These are phyloP conservation scores for Gouania willdenowi DNA, from an alignment of 2,797 vertebrate genomes.

Conservation along the genomic window DNA sequence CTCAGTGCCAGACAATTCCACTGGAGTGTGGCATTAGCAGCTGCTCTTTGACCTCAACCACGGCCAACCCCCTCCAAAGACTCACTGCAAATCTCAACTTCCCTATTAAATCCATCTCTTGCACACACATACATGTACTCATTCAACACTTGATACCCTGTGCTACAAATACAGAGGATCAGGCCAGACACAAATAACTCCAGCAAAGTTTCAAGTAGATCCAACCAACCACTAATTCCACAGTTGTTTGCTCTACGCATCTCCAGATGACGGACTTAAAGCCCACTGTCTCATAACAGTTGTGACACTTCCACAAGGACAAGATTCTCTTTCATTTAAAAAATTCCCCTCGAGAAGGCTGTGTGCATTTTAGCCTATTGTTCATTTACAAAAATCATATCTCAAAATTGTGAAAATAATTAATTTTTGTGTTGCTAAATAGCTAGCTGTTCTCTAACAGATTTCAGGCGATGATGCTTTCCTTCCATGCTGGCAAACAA, in stretches of 20 bases:
- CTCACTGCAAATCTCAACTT: constrained; percentile 53
- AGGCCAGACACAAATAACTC: constrained; percentile 62
- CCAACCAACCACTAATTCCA: constrained; percentile 32
- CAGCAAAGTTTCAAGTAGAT: constrained; percentile 48
- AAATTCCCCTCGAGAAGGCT: constrained; percentile 24
- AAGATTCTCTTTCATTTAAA: constrained; percentile 26
- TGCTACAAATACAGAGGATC: constrained; percentile 58
- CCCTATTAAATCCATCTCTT: constrained; percentile 49
- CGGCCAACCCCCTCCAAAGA: constrained; percentile 36
- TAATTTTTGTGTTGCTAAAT: too few relatives aligned
- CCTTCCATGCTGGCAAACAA: too few relatives aligned
- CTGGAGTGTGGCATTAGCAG: constrained; percentile 57
- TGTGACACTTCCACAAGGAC: constrained; percentile 17
- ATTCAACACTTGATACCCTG: constrained; percentile 56
- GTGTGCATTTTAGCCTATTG: too few relatives aligned
- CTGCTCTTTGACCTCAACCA: constrained; percentile 63
- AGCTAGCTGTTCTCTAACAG: too few relatives aligned
- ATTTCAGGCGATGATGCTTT: too few relatives aligned
- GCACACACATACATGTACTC: constrained; percentile 30
- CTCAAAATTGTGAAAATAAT: too few relatives aligned
- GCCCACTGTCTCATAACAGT: constrained; percentile 32
- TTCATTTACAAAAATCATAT: too few relatives aligned
- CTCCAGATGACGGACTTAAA: constrained; percentile 45
- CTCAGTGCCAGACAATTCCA: constrained; percentile 55
- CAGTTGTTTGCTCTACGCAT: constrained; percentile 41